Base-by-base conservation (phyloP, 1,140 invertebrate species). In the Microplitis mediator region DNA sequence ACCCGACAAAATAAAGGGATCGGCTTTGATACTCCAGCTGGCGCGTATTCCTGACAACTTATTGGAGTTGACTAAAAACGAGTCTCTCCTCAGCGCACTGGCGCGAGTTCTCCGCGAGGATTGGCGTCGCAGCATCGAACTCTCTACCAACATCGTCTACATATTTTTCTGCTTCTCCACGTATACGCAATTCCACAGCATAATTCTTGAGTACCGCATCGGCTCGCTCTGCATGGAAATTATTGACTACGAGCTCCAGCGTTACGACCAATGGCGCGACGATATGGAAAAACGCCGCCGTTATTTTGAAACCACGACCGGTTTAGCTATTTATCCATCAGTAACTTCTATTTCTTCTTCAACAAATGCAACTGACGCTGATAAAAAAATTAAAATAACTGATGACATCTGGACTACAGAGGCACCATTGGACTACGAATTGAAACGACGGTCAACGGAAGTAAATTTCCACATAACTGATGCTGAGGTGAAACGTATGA, bases 111-210 rank as follows among this genome's bases (percentile, higher is more conserved):
- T 99, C 51, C 89, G 97, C 79, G 98, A 99, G 89, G 98, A 99
- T 88, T 99, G 97, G 93, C 95, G 94, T 87, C 93, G 95, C 81
- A 98, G 96, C 84, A 93, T 98, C 79, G 97, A 99, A 85, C 86
- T 99, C 35, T 97, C 96, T 69, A 98, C 95, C 77, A 98, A 98
- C 85, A 97, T 99, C 81, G 93, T 98, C 73, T 97, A 97, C 82
- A 95, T 96, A 75, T 99, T 99, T 88, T 97, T 98, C 82, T 98
- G 96, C 83, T 98, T 99, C 85, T 98, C 97, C 9, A 95, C 94
- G n/a, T 99, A 98, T 83, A 93, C 93, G 76, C 92, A 96, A 81
- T 99, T 99, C 88, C 98, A 99, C 85, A 91, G 93, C 50, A 92
- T 98, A 9, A 94, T 99, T 62, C 89, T 94, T 9, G 94, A 95